These are phyloP conservation scores for Ranitomeya imitator DNA, from an alignment of 2,113 vertebrate species.

Conservation along the genomic window DNA sequence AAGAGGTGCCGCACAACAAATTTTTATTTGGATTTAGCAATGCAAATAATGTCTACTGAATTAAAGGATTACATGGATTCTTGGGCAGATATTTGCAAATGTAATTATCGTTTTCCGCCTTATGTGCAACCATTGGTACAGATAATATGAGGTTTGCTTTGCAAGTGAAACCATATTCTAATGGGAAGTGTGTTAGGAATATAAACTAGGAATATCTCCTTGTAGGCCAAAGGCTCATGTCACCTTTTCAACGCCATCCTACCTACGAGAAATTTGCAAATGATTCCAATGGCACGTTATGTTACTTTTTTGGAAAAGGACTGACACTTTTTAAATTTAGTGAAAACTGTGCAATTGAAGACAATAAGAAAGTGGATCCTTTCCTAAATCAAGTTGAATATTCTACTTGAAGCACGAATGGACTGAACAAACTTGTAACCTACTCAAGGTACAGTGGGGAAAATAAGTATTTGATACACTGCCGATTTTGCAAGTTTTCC, in stretches of 20 bases:
- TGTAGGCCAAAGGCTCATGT: neutral
- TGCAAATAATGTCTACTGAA: constrained; percentile 15
- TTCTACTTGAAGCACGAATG: too few relatives aligned
- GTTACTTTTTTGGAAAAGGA: too few relatives aligned
- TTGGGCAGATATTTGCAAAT: constrained; percentile 27
- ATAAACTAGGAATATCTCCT: neutral
- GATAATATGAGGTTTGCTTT: constrained; percentile 1
- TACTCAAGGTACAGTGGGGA: too few relatives aligned
- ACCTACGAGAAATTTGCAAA: neutral
- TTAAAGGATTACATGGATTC: constrained; percentile 42
- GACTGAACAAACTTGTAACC: too few relatives aligned
- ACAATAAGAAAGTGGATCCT: too few relatives aligned
- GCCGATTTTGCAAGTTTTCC: too few relatives aligned
- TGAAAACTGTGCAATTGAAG: too few relatives aligned
- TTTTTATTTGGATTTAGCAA: neutral
- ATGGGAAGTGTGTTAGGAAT: neutral
- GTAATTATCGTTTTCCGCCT: constrained; percentile 25
- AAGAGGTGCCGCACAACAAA: neutral
- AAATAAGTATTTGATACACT: too few relatives aligned
- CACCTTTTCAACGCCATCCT: neutral
- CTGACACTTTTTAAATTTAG: too few relatives aligned
- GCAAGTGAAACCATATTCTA: constrained; percentile 1
- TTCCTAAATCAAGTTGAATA: too few relatives aligned
- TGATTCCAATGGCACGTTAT: neutral
- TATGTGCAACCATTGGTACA: neutral